A percentile compares a stretch with the other conserved stretches of the same genome.
Conservation (phyloP, 1,140 invertebrate genomes). For the Cotesia typhae region DNA sequence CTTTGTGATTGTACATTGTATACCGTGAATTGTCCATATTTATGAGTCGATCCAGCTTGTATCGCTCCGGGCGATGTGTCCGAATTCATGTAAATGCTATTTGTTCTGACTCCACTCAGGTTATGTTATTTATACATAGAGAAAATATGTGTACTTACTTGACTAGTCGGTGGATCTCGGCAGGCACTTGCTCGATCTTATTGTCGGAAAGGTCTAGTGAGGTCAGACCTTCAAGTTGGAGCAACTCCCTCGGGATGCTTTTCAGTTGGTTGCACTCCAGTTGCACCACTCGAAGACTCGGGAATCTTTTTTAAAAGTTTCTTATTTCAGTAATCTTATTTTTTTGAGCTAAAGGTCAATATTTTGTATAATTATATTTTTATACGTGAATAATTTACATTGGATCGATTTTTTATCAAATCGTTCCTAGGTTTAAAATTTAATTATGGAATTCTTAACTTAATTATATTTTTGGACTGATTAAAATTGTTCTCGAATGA, state of each 20-base stretch:
- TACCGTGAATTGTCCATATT: not conserved
- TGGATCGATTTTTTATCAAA: no score
- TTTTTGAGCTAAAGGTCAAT: not conserved
- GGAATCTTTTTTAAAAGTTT: constrained; percentile 56
- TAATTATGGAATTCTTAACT: no score
- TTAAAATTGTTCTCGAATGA: no score
- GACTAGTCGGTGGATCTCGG: constrained; percentile 70
- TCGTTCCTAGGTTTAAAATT: no score
- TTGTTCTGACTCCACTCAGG: no score
- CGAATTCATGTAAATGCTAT: no score
- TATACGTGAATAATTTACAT: no score
- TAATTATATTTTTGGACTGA: no score
- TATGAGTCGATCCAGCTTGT: not conserved
- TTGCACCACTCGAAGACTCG: constrained; percentile 68
- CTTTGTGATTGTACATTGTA: not conserved
- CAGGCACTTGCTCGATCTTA: constrained; percentile 69
- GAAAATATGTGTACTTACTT: constrained; percentile 69
- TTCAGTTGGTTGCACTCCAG: constrained; percentile 70
- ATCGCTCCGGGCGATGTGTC: not conserved
- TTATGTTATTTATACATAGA: no score
- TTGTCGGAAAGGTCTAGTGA: constrained; percentile 78
- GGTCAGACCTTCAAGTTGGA: constrained; percentile 69
- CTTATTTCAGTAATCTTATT: constrained; percentile 1
- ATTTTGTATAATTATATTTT: no score
- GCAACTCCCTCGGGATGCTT: constrained; percentile 68